Evolutionary conservation across 2,888 invertebrate genomes (phyloP), one percentile per base, ranked within the genome.

Genomic region (Itoplectis maculator): DNA sequence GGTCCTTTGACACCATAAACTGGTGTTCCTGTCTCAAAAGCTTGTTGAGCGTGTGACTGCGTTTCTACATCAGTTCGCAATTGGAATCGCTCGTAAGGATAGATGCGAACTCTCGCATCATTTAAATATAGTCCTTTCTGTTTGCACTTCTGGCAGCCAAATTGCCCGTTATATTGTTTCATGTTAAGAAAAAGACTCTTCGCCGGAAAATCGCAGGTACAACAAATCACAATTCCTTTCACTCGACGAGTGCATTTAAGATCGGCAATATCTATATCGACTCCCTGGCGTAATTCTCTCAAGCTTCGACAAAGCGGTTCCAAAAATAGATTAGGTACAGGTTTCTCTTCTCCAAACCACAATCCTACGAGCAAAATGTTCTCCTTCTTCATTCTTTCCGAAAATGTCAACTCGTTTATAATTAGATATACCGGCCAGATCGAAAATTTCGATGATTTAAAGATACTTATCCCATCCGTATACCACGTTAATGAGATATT

Each of bases 401-500:
- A 45, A 11, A 35, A 18, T 13, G 23, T 74, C 20, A 59, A 69
- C n/a, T 40, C 23, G 20, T 65, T 45, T 4, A 65, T 65, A 5
- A 20, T 11, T 7, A 65, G 20, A 18, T 65, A 45, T 11, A 65
- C 42, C n/a, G 20, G 13, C 65, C 65, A 65, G 13, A 65, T 65
- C 1, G 8, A 13, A 20, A 45, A 65, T 20, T 65, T 65, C 7
- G 65, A 65, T 5, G 65, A 65, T 23, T 20, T 23, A 23, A 20
- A 45, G 45, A 65, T 65, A 6, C 13, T 8, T 11, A 65, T 45
- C 8, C 45, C 45, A 13, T 65, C 65, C 11, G 65, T 6, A 20
- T 65, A 65, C 42, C 45, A 63, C n/a, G 23, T 65, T 8, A 45
- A 23, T 1, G 65, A 65, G 6, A 65, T 40, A 18, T 63, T 65